Evolutionary conservation across 2,888 invertebrate species (phyloP).

Genomic region (Thysanoteuthis rhombus): DNA sequence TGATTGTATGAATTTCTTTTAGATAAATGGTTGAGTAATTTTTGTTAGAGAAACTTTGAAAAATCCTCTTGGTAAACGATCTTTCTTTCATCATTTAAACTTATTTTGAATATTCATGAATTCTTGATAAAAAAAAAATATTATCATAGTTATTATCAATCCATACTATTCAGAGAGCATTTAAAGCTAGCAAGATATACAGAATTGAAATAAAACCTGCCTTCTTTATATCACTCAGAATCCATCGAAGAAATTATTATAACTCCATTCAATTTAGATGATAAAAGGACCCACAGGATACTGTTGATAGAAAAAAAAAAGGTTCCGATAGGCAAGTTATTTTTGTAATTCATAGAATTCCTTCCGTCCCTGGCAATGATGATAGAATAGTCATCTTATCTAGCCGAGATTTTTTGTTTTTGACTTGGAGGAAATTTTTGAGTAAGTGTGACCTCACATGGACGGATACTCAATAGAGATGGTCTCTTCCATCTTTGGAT

Average conservation of each 20-base stretch:
- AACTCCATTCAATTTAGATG: too few species aligned
- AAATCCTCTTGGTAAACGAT: too few species aligned
- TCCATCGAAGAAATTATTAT: neutral
- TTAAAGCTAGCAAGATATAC: neutral
- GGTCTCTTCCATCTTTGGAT: neutral
- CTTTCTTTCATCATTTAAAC: too few species aligned
- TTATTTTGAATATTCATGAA: too few species aligned
- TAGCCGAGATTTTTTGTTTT: neutral
- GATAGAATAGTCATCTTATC: neutral
- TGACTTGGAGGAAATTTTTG: neutral
- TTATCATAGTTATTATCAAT: neutral
- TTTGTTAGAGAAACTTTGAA: too few species aligned
- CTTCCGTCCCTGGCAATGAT: neutral
- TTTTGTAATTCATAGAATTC: neutral
- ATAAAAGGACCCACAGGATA: neutral
- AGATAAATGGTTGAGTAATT: too few species aligned
- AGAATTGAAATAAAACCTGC: neutral
- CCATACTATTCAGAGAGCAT: neutral
- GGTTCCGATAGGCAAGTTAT: neutral
- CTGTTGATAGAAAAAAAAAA: neutral
- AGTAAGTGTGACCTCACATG: neutral
- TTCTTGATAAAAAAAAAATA: too few species aligned
- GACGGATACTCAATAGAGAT: neutral
- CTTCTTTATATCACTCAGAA: neutral
- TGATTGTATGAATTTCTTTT: too few species aligned